Evolutionary conservation across 2,797 vertebrate genomes (phyloP).

Genomic region (Molossus molossus): DNA sequence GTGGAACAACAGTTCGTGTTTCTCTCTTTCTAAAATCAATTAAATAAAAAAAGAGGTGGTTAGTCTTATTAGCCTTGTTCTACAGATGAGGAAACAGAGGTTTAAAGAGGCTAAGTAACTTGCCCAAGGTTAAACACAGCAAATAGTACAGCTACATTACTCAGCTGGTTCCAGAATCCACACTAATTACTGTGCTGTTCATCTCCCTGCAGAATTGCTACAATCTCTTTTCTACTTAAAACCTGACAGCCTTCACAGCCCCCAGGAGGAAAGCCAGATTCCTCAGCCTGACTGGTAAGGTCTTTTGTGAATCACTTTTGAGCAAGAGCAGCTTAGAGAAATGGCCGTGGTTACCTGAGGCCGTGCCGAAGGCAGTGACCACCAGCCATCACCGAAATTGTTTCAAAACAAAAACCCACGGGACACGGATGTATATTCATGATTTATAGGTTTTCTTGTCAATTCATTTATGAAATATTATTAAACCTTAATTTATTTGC

Average conservation of each 20-base stretch:
- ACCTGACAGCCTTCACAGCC: conserved; percentile 24
- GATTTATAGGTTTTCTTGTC: conserved; percentile 22
- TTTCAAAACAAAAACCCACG: neutral
- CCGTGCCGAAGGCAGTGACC: neutral
- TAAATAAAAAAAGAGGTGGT: neutral
- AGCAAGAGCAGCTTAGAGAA: conserved; percentile 1
- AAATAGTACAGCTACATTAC: conserved; percentile 1
- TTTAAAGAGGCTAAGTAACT: conserved; percentile 5
- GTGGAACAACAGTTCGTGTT: neutral
- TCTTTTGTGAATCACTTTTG: conserved; percentile 19
- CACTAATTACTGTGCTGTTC: neutral
- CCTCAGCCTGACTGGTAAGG: neutral
- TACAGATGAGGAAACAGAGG: conserved; percentile 8
- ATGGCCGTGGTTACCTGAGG: neutral
- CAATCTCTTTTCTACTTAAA: conserved; percentile 16
- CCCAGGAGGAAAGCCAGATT: neutral
- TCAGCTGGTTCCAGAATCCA: neutral
- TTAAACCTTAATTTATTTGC: conserved; percentile 28
- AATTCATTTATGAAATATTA: neutral
- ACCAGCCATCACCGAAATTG: neutral
- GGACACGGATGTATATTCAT: neutral
- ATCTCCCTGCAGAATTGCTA: neutral
- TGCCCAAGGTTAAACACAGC: conserved; percentile 19
- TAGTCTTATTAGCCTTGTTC: neutral
- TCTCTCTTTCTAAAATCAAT: neutral